Evolutionary conservation across 2,888 invertebrate genomes (phyloP), one percentile per base, ranked within the genome.

Genomic region (Eupithecia subumbrata): DNA sequence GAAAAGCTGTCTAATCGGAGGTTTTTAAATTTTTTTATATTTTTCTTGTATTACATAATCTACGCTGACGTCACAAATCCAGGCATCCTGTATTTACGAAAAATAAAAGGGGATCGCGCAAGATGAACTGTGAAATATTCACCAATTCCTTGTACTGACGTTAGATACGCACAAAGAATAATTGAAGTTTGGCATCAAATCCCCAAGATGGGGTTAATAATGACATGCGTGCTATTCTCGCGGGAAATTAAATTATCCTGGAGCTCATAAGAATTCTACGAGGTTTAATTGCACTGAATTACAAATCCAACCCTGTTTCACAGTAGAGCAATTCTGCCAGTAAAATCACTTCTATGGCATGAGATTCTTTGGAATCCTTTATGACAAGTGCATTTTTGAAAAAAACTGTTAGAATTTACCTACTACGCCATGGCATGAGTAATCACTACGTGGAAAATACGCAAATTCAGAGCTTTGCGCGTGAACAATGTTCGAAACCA

Each of bases 221-320:
- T 76, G 74, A 72, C 78, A 72, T 74, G 40, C 37, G 66, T 69
- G n/a, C 40, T 68, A 22, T 73, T 76, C 81, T 78, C 82, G 16
- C 4, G 82, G 82, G 80, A 82, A 80, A 82, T 82, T 79, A 80
- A 80, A 82, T 82, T 80, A 82, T 77, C 77, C 78, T 73, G 72
- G 56, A 79, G 78, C 80, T 82, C 80, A 78, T 80, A 82, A 82
- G 80, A 80, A 80, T 80, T 80, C 79, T 75, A 80, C 78, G 76
- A 80, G 78, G 72, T 75, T 79, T 82, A 80, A 82, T 82, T 80
- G 78, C 79, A 79, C 73, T 72, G 78, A 79, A 80, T 79, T 75
- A 77, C 73, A 78, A 78, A 80, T 77, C 73, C 43, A 40, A 34
- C 71, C 74, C 71, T 67, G 30, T 66, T 69, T 60, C 67, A 67